These are phyloP conservation scores for Tychaedon coryphoeus DNA, from an alignment of 2,113 vertebrate genomes.

Conservation along the genomic window DNA sequence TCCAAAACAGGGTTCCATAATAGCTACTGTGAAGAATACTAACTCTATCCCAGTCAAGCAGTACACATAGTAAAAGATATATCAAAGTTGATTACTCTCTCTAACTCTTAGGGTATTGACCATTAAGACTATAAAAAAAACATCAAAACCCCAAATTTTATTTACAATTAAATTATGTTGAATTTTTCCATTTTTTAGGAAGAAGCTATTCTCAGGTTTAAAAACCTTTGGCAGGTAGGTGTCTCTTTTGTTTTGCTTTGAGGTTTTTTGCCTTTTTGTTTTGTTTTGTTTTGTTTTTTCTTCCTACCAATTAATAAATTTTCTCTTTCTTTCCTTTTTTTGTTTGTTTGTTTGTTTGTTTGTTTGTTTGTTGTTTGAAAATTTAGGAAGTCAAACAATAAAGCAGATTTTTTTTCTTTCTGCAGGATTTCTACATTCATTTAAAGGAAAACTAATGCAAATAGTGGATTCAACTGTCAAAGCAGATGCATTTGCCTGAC, in stretches of 20 bases:
- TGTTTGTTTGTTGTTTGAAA: too few relatives aligned
- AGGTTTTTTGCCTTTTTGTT: neutral
- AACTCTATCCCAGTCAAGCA: neutral
- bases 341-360: too few relatives aligned
- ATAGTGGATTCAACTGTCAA: neutral
- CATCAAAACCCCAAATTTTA: accelerated
- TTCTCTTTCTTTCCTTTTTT: neutral
- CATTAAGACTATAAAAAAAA: neutral
- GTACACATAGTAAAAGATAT: neutral
- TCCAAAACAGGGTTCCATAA: neutral
- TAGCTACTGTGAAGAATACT: neutral
- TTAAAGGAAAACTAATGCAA: neutral
- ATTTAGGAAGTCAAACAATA: neutral
- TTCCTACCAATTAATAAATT: accelerated
- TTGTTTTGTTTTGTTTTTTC: neutral
- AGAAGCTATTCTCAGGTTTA: neutral
- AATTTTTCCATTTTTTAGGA: accelerated
- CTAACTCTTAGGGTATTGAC: neutral
- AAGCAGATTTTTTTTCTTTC: neutral
- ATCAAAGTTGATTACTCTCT: neutral
- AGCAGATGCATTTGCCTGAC: neutral
- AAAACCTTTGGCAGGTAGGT: accelerated
- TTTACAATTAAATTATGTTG: neutral
- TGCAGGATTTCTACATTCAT: neutral
- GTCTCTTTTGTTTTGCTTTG: neutral